Evolutionary conservation across 2,888 invertebrate species (phyloP).

Genomic region (Bedellia somnulentella): DNA sequence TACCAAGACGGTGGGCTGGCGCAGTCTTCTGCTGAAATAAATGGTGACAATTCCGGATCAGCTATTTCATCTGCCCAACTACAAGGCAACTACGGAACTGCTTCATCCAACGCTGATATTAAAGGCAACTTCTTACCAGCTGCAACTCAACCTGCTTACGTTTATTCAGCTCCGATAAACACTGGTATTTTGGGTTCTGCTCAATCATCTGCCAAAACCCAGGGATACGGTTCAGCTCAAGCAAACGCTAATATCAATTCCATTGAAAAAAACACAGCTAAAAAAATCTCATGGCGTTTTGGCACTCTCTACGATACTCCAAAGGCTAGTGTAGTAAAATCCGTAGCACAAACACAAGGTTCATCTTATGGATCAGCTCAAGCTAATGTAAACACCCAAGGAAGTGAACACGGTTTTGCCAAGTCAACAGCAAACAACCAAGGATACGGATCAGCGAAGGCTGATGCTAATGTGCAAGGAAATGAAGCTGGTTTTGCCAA

Average conservation of each 20-base stretch:
- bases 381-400: conserved; percentile 21
- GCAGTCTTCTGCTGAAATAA: conserved; percentile 5
- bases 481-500: conserved; percentile 1
- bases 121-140: conserved; percentile 10
- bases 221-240: conserved; percentile 12
- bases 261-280: conserved; percentile 12
- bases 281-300: conserved; percentile 17
- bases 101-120: conserved; percentile 25
- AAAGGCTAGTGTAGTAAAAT: conserved; percentile 6
- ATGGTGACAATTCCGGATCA: conserved; percentile 1
- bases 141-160: neutral
- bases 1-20: conserved; percentile 27
- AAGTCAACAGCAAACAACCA: conserved; percentile 5
- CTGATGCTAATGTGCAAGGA: conserved; percentile 14
- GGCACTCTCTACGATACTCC: conserved; percentile 2
- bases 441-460: conserved; percentile 9
- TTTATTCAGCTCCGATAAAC: conserved; percentile 14
- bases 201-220: conserved; percentile 22
- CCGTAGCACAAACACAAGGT: conserved; percentile 15
- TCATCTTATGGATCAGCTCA: conserved; percentile 15
- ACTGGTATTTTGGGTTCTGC: conserved; percentile 19
- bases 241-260: conserved; percentile 7
- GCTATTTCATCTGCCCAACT: conserved; percentile 33
- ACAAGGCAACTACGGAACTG: conserved; percentile 19
- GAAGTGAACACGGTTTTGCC: conserved; percentile 12